Conservation (phyloP, 2,113 vertebrate species). For the Noturus placidus region DNA sequence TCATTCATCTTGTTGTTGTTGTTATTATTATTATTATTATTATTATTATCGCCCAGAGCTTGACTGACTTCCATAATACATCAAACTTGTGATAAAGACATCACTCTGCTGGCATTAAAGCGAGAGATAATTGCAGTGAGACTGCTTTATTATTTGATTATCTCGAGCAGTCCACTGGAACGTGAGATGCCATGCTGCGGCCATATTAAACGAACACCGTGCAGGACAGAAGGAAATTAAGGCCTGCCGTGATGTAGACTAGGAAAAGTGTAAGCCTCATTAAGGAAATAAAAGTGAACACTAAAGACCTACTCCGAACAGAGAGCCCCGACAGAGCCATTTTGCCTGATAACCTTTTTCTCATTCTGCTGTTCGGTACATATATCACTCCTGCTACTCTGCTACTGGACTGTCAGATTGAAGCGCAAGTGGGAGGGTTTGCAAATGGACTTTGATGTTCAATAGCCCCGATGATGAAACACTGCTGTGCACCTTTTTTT, state of each 20-base stretch:
- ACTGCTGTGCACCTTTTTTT: not conserved
- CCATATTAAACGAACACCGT: not conserved
- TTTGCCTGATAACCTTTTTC: conserved; percentile 5
- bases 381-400: conserved; percentile 2
- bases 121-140: not conserved
- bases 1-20: not conserved
- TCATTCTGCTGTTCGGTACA: not conserved
- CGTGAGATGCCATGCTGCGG: not conserved
- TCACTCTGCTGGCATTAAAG: not conserved
- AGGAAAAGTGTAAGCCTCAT: not conserved
- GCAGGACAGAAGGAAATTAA: conserved; percentile 21
- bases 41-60: not conserved
- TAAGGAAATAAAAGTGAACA: conserved; percentile 17
- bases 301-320: not conserved
- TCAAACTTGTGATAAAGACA: not conserved
- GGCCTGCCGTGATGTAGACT: not conserved
- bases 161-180: not conserved
- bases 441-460: conserved; percentile 22
- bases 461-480: conserved; percentile 7
- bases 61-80: not conserved
- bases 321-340: not conserved
- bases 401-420: conserved; percentile 11
- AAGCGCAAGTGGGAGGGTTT: not conserved
- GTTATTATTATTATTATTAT: not conserved
- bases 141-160: conserved; percentile 38